These are phyloP conservation scores for Eumacrocentrus americanus DNA, from an alignment of 2,888 invertebrate genomes.

Conservation along the genomic window DNA sequence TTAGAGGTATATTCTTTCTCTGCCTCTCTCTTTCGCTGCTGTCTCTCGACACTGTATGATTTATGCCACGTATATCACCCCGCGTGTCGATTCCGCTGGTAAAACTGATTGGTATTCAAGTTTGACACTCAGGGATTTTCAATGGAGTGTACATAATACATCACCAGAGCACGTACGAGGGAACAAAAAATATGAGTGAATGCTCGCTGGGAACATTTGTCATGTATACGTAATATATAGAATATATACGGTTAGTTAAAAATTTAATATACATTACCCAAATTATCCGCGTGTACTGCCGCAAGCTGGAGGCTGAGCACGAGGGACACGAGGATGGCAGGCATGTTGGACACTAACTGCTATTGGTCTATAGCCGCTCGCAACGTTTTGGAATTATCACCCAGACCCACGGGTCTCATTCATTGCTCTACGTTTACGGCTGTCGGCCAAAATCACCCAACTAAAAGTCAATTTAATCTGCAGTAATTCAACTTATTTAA, in stretches of 20 bases:
- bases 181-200: background rate
- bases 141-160: conserved; percentile 10
- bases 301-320: conserved; percentile 37
- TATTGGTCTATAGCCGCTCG: conserved; percentile 28
- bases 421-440: conserved; percentile 27
- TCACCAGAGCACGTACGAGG: background rate
- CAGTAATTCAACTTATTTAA: no score
- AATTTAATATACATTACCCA: conserved; percentile 43
- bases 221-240: background rate
- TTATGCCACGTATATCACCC: conserved; percentile 9
- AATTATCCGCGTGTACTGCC: conserved; percentile 44
- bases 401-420: conserved; percentile 36
- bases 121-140: conserved; percentile 4
- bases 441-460: background rate
- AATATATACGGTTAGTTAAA: background rate
- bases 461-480: background rate
- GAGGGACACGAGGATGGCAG: conserved; percentile 37
- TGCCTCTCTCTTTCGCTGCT: background rate
- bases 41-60: background rate
- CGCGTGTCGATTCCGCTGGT: background rate
- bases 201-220: background rate
- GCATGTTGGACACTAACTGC: conserved; percentile 41
- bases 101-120: conserved; percentile 8
- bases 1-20: conserved; percentile 10
- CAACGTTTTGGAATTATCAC: conserved; percentile 33